These are phyloP conservation scores for Tachuris rubrigastra DNA, from an alignment of 2,113 vertebrate species.

Conservation along the genomic window DNA sequence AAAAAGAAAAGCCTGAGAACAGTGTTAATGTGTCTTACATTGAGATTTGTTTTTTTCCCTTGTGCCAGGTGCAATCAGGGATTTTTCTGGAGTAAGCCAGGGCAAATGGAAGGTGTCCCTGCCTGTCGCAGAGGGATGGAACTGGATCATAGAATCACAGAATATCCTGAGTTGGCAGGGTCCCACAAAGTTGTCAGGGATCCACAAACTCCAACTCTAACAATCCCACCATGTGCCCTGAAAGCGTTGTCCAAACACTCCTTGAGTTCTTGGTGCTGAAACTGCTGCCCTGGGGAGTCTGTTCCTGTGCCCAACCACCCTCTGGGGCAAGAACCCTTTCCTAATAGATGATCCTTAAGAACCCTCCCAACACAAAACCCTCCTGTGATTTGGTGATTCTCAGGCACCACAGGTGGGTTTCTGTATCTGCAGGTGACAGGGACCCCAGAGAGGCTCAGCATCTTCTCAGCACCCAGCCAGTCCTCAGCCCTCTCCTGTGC, in stretches of 20 bases:
- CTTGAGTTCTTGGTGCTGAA: too few species aligned
- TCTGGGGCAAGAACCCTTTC: background rate
- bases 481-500: rapidly evolving
- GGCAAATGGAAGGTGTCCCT: background rate
- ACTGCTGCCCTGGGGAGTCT: too few species aligned
- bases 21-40: rapidly evolving
- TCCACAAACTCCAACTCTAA: too few species aligned
- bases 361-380: background rate
- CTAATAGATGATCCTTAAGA: background rate
- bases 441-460: background rate
- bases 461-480: background rate
- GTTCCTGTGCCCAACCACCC: background rate
- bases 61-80: background rate
- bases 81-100: background rate
- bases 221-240: too few species aligned
- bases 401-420: background rate
- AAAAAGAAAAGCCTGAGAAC: background rate
- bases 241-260: too few species aligned
- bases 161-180: background rate
- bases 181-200: too few species aligned
- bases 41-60: background rate
- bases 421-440: background rate
- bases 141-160: background rate
- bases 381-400: background rate
- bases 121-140: background rate